phyloP scores from a whole-genome alignment of 2,888 invertebrate genomes.

The Lithophane leautieri region DNA sequence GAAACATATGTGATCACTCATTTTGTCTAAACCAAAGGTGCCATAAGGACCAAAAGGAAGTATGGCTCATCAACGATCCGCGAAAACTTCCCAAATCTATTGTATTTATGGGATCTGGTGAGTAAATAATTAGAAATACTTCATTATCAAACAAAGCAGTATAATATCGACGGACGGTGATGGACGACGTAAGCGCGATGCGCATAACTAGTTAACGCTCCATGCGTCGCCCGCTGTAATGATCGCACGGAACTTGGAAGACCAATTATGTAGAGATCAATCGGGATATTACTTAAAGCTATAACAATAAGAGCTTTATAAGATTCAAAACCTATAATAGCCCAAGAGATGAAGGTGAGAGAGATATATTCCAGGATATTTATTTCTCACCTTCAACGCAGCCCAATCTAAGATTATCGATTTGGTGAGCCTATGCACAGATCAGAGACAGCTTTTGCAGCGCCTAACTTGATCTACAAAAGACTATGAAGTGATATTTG shows the following conservation, averaged over 20 bases:
- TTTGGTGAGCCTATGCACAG: not conserved
- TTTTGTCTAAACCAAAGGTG: too few species aligned
- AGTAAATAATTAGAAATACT: constrained; percentile 45
- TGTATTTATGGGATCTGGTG: not conserved
- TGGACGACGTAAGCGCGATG: constrained; percentile 61
- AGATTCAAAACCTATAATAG: too few species aligned
- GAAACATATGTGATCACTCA: not conserved
- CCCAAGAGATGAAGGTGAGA: not conserved
- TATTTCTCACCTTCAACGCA: not conserved
- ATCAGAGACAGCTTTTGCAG: not conserved
- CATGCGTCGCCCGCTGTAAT: constrained; percentile 58
- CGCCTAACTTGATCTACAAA: not conserved
- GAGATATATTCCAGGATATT: not conserved
- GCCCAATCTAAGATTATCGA: not conserved
- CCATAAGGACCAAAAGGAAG: not conserved
- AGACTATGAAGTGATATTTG: not conserved
- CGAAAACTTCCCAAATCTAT: not conserved
- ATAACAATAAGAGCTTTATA: not conserved
- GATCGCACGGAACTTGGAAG: constrained; percentile 53
- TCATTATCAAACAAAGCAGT: constrained; percentile 43
- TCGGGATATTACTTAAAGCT: not conserved
- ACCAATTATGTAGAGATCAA: constrained; percentile 19
- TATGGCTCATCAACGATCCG: too few species aligned
- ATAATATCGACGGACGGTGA: constrained; percentile 52
- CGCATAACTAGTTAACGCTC: constrained; percentile 61